Conservation (phyloP, 2,888 invertebrate genomes). For the Phengaris arion region DNA sequence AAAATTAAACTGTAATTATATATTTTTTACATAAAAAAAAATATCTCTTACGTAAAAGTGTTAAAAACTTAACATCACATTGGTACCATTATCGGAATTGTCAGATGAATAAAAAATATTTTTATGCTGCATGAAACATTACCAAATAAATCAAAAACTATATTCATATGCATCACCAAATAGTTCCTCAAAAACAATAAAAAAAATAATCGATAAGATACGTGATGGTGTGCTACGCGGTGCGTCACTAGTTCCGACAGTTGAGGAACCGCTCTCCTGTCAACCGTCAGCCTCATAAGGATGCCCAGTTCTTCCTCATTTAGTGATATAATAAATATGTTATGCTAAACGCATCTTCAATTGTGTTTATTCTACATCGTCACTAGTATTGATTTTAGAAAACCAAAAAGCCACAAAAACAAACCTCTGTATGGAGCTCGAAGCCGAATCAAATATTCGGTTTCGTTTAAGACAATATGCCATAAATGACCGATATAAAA, state of each 20-base stretch:
- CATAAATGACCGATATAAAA: too few species aligned
- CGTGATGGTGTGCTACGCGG: not conserved
- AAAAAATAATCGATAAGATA: slow-evolving; percentile 3
- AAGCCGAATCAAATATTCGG: too few species aligned
- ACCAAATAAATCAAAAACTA: not conserved
- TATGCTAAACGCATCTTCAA: not conserved
- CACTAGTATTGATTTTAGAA: too few species aligned
- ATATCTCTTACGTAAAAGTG: not conserved
- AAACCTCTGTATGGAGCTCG: too few species aligned
- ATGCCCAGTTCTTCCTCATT: slow-evolving; percentile 17
- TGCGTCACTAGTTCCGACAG: slow-evolving; percentile 21
- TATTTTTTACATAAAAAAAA: not conserved
- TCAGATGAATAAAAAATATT: not conserved
- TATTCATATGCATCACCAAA: not conserved
- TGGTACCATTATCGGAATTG: too few species aligned
- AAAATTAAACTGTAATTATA: not conserved
- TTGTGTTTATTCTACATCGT: too few species aligned
- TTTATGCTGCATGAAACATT: not conserved
- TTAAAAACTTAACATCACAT: not conserved
- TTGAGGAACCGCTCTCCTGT: slow-evolving; percentile 16
- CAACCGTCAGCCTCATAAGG: slow-evolving; percentile 27
- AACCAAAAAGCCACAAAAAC: too few species aligned
- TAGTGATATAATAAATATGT: slow-evolving; percentile 15
- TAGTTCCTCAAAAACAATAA: slow-evolving; percentile 6
- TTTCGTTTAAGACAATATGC: too few species aligned